Base-by-base conservation (phyloP, 64 coral and sea anemone species). In the Platygyra sinensis region DNA sequence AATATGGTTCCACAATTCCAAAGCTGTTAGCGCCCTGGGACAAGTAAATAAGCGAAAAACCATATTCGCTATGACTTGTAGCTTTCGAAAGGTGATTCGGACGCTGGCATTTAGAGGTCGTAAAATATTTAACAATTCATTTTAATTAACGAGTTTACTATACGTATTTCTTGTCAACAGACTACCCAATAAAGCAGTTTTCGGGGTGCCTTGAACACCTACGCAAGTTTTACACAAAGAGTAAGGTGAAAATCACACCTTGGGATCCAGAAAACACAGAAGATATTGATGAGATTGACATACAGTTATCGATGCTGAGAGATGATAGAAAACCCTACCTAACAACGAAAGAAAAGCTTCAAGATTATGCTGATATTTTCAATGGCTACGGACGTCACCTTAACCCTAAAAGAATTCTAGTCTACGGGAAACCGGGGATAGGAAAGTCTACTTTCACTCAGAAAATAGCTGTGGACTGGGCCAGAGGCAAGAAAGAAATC, bases 361-460 rank as follows among this genome's bases (percentile, higher is more conserved):
- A 33, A 30, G 78, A 60, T 32, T 61, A 31, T 27, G 28, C 25
- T 27, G 49, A 80, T 29, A 19, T 80, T 19, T 80, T 80, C 15
- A 50, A 30, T 17, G 55, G 78, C 52, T 5, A 18, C 15, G 78
- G 55, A 61, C 28, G 30, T 29, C 78, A 32, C 33, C 25, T 61
- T 2, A 80, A 10, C 4, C 55, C 27, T 60, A 80, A 61, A 31
- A 24, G 78, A 61, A 80, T 80, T 80, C 27, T 80, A 31, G 78
- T 80, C 12, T 80, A 80, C 15, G 78, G 78, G 14, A 80, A 55
- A 55, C 78, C 78, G 5, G 78, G 78, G 3, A 80, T 80, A 61
- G 78, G 78, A 61, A 80, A 80, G 54, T 80, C 78, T 4, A 80
- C 78, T 25, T 80, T 80, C 24, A 25, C 78, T 31, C 57, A 80